Evolutionary conservation across 2,113 vertebrate species (phyloP).

Genomic region (Tupaia tana): DNA sequence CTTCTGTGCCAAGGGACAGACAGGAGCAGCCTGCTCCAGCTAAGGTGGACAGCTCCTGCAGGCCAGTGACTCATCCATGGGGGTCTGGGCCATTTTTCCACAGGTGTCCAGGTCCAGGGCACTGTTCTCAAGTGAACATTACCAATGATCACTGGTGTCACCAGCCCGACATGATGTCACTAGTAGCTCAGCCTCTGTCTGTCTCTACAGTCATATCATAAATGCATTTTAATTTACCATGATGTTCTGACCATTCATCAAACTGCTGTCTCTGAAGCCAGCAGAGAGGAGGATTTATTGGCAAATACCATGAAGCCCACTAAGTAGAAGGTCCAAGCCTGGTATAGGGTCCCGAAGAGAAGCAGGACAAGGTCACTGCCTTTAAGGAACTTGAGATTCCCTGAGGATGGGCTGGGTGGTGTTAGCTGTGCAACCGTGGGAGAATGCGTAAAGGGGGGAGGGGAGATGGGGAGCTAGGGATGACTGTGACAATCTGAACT

Average conservation of each 20-base stretch:
- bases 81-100: background rate
- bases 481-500: background rate
- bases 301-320: background rate
- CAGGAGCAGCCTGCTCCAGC: background rate
- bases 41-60: background rate
- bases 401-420: background rate
- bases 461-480: background rate
- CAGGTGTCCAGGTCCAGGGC: conserved; percentile 25
- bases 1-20: background rate
- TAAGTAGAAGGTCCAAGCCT: conserved; percentile 18
- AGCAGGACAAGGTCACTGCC: background rate
- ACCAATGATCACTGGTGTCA: conserved; percentile 35
- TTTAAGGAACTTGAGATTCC: background rate
- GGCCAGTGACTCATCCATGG: background rate
- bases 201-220: conserved; percentile 7
- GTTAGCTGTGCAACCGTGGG: background rate
- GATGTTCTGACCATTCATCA: conserved; percentile 23
- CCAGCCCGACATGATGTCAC: conserved; percentile 61
- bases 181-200: conserved; percentile 31
- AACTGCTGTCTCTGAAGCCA: background rate
- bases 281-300: conserved; percentile 29
- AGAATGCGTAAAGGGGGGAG: background rate
- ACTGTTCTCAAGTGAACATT: conserved; percentile 21
- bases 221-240: conserved; percentile 54
- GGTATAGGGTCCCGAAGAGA: background rate